These are phyloP conservation scores for Ictalurus punctatus DNA, from an alignment of 2,113 vertebrate species.

Conservation along the genomic window DNA sequence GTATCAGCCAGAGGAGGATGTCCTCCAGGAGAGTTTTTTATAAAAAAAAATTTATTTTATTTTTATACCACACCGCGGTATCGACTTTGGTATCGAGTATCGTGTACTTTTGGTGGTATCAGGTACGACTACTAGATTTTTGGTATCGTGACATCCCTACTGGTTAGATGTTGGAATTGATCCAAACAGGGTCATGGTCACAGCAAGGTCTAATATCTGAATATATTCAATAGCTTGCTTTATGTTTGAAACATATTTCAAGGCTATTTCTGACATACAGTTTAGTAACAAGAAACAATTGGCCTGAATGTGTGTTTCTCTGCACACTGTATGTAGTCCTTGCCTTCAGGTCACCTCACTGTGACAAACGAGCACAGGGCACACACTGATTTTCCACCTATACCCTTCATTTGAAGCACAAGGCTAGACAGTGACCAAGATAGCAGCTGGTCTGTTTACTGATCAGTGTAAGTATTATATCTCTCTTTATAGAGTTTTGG, in stretches of 20 bases:
- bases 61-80: too few species aligned
- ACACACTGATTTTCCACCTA: not conserved
- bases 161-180: not conserved
- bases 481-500: conserved; percentile 8
- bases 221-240: not conserved
- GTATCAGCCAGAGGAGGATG: too few species aligned
- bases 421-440: conserved; percentile 7
- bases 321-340: not conserved
- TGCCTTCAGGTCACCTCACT: conserved; percentile 4
- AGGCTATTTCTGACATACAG: not conserved
- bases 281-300: not conserved
- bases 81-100: too few species aligned
- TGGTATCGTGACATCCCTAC: too few species aligned
- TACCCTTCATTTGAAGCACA: not conserved
- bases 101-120: too few species aligned
- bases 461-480: conserved; percentile 34
- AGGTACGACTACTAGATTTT: too few species aligned
- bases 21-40: too few species aligned
- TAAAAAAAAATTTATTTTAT: too few species aligned
- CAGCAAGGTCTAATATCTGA: not conserved
- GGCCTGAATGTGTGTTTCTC: conserved; percentile 2
- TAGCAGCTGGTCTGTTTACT: conserved; percentile 19
- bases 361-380: not conserved
- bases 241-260: not conserved
- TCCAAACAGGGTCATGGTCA: not conserved